Evolutionary conservation across 2,888 invertebrate species (phyloP).

Genomic region (Diarsia rubi): DNA sequence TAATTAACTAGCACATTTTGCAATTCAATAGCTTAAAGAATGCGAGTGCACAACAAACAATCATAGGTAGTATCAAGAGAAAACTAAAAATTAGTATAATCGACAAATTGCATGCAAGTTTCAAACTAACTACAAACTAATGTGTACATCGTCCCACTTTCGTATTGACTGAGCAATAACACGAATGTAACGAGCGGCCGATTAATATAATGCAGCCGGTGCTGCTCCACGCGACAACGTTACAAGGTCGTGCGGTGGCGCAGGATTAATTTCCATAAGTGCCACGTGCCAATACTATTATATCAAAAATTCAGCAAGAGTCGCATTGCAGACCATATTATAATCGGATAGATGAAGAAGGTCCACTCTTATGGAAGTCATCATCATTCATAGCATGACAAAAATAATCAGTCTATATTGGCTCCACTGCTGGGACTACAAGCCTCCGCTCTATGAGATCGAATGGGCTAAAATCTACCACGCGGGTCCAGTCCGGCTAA

Average conservation of each 20-base stretch:
- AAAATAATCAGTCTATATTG: no score
- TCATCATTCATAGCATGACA: neutral
- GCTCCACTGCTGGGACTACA: no score
- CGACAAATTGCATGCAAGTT: slow-evolving; percentile 3
- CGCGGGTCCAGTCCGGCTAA: no score
- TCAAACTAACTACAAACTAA: slow-evolving; percentile 2
- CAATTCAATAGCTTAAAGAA: neutral
- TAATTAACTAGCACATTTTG: neutral
- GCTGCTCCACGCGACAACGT: slow-evolving; percentile 25
- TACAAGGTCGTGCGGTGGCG: slow-evolving; percentile 6
- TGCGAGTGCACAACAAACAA: neutral
- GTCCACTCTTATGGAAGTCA: neutral
- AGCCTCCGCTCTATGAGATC: no score
- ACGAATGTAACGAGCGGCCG: slow-evolving; percentile 20
- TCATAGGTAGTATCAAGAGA: neutral
- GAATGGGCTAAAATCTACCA: no score
- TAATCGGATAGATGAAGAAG: neutral
- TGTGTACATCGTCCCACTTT: slow-evolving; percentile 1
- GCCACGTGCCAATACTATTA: slow-evolving; percentile 27
- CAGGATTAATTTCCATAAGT: slow-evolving; percentile 47
- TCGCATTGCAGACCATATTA: neutral
- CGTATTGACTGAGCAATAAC: slow-evolving; percentile 28
- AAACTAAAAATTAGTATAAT: neutral
- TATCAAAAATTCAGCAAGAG: slow-evolving; percentile 38
- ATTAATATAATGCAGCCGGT: slow-evolving; percentile 34